Evolutionary conservation across 2,797 vertebrate species (phyloP).

Genomic region (Tympanoctomys barrerae): DNA sequence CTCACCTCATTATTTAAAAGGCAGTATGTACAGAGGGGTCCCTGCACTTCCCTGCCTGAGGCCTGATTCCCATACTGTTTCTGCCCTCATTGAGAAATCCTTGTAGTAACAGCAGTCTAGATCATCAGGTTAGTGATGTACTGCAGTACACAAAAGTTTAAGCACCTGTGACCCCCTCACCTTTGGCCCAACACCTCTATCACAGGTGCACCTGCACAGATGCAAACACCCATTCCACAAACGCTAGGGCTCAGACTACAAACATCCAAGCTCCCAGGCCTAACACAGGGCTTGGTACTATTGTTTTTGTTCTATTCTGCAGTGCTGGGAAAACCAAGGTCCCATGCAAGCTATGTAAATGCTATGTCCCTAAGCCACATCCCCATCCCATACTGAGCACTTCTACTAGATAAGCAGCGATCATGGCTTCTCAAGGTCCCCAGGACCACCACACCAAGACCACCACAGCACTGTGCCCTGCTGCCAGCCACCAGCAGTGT

Average conservation of each 20-base stretch:
- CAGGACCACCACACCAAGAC: fast-evolving
- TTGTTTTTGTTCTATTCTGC: neutral
- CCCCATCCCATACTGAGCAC: neutral
- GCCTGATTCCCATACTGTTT: no score
- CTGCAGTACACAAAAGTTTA: neutral
- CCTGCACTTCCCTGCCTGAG: neutral
- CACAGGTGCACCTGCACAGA: neutral
- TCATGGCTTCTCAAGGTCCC: neutral
- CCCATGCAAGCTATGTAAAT: neutral
- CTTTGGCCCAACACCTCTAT: neutral
- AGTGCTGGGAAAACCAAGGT: neutral
- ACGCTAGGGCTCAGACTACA: neutral
- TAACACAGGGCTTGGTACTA: neutral
- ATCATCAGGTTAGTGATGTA: neutral
- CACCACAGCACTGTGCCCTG: neutral
- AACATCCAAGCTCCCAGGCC: neutral
- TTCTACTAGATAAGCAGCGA: neutral
- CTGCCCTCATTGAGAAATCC: neutral
- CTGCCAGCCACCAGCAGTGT: fast-evolving
- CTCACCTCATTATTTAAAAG: neutral
- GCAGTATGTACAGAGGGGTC: neutral
- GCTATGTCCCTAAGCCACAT: neutral
- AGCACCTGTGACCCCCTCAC: neutral
- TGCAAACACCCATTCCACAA: fast-evolving
- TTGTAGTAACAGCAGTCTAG: neutral